A percentile compares a stretch with the other conserved stretches of the same genome.
phyloP scores from a whole-genome alignment of 35 echinoderm and acorn worm species.

The Apostichopus japonicus region DNA sequence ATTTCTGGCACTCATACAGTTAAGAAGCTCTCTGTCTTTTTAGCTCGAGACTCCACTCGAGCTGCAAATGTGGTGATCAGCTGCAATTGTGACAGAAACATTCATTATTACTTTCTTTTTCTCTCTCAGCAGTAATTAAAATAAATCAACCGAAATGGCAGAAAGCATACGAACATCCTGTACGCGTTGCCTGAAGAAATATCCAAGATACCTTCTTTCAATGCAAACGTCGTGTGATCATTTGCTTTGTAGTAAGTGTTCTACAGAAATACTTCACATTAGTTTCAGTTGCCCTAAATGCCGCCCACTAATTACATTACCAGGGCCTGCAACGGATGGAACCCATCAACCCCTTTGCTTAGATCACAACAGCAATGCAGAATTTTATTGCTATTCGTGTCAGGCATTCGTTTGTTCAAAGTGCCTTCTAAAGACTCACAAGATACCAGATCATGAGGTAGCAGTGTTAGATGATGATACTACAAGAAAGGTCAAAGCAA shows the following conservation, averaged over 20 bases:
- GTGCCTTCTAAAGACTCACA: conserved; percentile 27
- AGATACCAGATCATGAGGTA: background rate
- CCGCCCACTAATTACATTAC: background rate
- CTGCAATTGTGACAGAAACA: too few species aligned
- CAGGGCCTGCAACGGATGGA: background rate
- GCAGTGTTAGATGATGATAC: background rate
- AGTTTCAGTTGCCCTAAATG: conserved; percentile 1
- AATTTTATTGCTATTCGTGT: conserved; percentile 39
- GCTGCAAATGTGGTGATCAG: too few species aligned
- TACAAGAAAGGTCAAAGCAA: background rate
- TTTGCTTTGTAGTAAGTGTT: conserved; percentile 9
- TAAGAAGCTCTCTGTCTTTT: too few species aligned
- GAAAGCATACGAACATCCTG: background rate
- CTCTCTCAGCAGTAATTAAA: background rate
- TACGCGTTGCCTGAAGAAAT: background rate
- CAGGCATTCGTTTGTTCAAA: background rate
- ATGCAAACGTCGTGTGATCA: conserved; percentile 22
- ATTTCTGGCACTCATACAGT: too few species aligned
- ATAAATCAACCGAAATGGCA: background rate
- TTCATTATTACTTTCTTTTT: too few species aligned
- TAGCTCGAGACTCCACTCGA: too few species aligned
- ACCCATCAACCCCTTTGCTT: background rate
- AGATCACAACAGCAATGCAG: background rate
- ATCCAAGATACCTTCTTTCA: background rate
- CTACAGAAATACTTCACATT: background rate